Evolutionary conservation across 2,888 invertebrate genomes (phyloP).

Genomic region (Patella depressa): DNA sequence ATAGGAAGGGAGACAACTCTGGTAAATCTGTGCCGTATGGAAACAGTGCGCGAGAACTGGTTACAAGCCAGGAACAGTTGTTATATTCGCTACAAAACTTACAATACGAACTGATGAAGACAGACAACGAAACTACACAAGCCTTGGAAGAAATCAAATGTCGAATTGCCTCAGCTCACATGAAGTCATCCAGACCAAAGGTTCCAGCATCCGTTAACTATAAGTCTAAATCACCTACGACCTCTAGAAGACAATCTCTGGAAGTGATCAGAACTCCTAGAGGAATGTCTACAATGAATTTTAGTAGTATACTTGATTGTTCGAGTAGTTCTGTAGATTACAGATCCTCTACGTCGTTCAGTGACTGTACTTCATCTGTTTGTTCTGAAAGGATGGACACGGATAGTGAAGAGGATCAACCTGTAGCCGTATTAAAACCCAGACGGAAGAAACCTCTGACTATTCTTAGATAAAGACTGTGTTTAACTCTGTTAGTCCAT

Average conservation of each 20-base stretch:
- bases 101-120: slow-evolving; percentile 22
- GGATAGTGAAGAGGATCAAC: too few relatives aligned
- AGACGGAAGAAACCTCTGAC: too few relatives aligned
- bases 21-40: not conserved
- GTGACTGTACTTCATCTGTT: not conserved
- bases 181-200: not conserved
- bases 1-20: too few relatives aligned
- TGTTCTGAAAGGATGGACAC: not conserved
- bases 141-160: slow-evolving; percentile 23
- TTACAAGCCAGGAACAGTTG: slow-evolving; percentile 27
- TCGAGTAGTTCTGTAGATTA: not conserved
- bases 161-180: not conserved
- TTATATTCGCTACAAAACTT: slow-evolving; percentile 24
- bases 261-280: not conserved
- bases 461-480: too few relatives aligned
- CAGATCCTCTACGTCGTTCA: not conserved
- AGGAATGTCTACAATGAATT: not conserved
- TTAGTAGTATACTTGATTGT: not conserved
- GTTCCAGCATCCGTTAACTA: not conserved
- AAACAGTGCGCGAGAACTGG: slow-evolving; percentile 20
- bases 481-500: too few relatives aligned
- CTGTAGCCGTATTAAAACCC: too few relatives aligned
- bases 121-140: slow-evolving; percentile 31
- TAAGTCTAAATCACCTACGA: not conserved
- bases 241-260: not conserved